phyloP scores from a whole-genome alignment of 2,888 invertebrate genomes.

The Agrochola lota region DNA sequence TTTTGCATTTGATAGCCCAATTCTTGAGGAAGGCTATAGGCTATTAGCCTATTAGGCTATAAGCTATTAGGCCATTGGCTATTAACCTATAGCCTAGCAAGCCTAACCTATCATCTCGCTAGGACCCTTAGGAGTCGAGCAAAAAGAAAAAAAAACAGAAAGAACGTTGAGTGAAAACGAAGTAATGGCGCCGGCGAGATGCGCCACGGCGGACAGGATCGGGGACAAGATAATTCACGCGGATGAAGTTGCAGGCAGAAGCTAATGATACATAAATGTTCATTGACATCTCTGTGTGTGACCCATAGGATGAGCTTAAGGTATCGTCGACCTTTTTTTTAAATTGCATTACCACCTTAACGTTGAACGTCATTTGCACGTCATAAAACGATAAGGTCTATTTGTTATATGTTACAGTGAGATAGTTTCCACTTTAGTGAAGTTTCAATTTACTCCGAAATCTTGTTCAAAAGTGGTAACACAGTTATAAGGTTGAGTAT shows the following conservation, averaged over 20 bases:
- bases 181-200: not conserved
- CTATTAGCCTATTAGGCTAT: too few relatives aligned
- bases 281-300: not conserved
- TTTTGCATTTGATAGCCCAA: not conserved
- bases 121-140: not conserved
- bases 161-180: not conserved
- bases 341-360: not conserved
- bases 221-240: not conserved
- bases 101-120: not conserved
- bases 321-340: not conserved
- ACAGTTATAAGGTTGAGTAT: not conserved
- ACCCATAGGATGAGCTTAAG: not conserved
- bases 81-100: too few relatives aligned
- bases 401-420: not conserved
- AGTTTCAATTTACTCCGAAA: not conserved
- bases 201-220: too few relatives aligned
- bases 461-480: not conserved
- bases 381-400: not conserved
- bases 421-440: not conserved
- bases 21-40: too few relatives aligned
- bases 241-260: not conserved
- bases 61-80: too few relatives aligned
- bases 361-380: not conserved
- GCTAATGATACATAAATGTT: not conserved
- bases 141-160: not conserved